Conservation (phyloP, 2,888 invertebrate species). For the Toxonevra muliebris region DNA sequence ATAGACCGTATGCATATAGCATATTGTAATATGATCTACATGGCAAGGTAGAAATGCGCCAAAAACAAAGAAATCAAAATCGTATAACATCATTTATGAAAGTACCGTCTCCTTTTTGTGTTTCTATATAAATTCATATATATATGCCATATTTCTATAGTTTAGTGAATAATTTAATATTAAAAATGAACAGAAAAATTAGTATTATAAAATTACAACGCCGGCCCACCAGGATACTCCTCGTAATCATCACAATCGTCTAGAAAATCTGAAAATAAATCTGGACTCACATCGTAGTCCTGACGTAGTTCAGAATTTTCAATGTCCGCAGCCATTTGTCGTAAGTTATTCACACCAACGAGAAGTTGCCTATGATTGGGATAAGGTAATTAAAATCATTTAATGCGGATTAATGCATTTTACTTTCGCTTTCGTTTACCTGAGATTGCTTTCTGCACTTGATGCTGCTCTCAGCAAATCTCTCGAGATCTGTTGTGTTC, state of each 20-base stretch:
- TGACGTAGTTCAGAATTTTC: constrained; percentile 67
- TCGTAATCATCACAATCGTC: constrained; percentile 55
- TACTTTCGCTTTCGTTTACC: constrained; percentile 62
- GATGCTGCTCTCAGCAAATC: constrained; percentile 72
- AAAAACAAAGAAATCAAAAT: too few relatives aligned
- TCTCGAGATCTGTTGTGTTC: constrained; percentile 67
- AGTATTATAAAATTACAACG: constrained; percentile 47
- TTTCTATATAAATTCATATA: too few relatives aligned
- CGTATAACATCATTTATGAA: too few relatives aligned
- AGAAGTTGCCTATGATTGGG: constrained; percentile 69
- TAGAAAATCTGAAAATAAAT: constrained; percentile 55
- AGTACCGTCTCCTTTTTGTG: too few relatives aligned
- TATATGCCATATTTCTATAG: too few relatives aligned
- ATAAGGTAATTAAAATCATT: background rate
- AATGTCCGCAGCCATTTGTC: constrained; percentile 72
- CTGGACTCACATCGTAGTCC: constrained; percentile 52
- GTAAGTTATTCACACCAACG: constrained; percentile 73
- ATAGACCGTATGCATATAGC: too few relatives aligned
- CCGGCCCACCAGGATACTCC: constrained; percentile 54
- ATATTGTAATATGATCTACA: too few relatives aligned
- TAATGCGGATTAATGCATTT: background rate
- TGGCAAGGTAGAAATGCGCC: too few relatives aligned
- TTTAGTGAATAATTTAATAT: too few relatives aligned
- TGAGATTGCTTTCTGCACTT: constrained; percentile 73
- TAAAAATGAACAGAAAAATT: too few relatives aligned